Conservation (phyloP, 2,797 vertebrate genomes). For the Peromyscus nudipes region DNA sequence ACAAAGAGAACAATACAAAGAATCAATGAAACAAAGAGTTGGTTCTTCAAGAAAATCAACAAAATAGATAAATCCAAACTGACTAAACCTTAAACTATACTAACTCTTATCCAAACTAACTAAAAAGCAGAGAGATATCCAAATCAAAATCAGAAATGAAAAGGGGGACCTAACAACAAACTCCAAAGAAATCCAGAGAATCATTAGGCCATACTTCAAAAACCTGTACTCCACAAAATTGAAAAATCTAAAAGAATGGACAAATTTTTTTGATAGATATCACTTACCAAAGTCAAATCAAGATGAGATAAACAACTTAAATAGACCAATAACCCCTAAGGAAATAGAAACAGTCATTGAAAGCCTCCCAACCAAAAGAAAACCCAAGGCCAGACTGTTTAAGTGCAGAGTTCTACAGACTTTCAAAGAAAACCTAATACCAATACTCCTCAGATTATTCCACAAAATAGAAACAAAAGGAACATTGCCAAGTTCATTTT, state of each 20-base stretch:
- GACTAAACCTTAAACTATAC: not conserved
- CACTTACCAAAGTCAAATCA: not conserved
- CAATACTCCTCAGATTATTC: not conserved
- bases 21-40: not conserved
- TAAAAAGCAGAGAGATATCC: not conserved
- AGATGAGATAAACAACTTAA: not conserved
- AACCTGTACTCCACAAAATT: not conserved
- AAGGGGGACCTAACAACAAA: not conserved
- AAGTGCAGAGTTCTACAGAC: not conserved
- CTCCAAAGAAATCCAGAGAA: not conserved
- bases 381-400: not conserved
- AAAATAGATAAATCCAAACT: not conserved
- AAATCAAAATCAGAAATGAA: not conserved
- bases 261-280: not conserved
- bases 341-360: not conserved
- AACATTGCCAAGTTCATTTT: not conserved
- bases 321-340: not conserved
- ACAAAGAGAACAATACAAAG: not conserved
- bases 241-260: not conserved
- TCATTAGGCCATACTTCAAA: not conserved
- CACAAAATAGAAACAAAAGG: not conserved
- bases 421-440: not conserved
- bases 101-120: not conserved
- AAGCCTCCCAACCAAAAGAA: not conserved
- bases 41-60: not conserved